A percentile compares a stretch with the other conserved stretches of the same genome.
Evolutionary conservation across 2,113 vertebrate species (phyloP).

Genomic region (Melanotaenia duboulayi): DNA sequence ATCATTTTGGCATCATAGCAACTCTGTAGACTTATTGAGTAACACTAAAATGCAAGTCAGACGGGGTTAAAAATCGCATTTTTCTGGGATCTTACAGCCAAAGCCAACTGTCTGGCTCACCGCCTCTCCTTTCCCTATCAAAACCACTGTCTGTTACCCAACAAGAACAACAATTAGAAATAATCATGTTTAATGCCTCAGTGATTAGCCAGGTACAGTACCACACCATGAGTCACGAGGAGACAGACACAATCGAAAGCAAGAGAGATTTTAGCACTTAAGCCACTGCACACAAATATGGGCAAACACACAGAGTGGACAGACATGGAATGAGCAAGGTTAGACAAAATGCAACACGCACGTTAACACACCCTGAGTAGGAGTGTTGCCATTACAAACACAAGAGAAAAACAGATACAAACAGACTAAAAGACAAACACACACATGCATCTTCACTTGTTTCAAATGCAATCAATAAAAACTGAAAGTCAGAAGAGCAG

Average conservation of each 20-base stretch:
- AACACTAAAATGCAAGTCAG: slow-evolving; percentile 37
- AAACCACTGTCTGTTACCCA: slow-evolving; percentile 62
- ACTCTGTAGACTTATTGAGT: slow-evolving; percentile 41
- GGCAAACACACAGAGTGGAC: slow-evolving; percentile 9
- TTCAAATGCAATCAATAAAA: background rate
- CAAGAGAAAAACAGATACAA: slow-evolving; percentile 16
- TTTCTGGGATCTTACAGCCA: slow-evolving; percentile 29
- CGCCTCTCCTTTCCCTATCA: slow-evolving; percentile 72
- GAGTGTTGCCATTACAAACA: slow-evolving; percentile 44
- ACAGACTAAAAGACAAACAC: slow-evolving; percentile 18
- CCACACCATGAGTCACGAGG: slow-evolving; percentile 62
- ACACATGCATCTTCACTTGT: background rate
- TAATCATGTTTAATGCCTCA: slow-evolving; percentile 63
- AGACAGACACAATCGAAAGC: slow-evolving; percentile 78
- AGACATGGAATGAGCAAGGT: slow-evolving; percentile 28
- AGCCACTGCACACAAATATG: slow-evolving; percentile 26
- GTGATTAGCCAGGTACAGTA: slow-evolving; percentile 36
- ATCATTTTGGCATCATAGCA: background rate
- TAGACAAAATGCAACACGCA: slow-evolving; percentile 39
- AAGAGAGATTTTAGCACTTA: slow-evolving; percentile 27
- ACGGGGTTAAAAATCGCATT: slow-evolving; percentile 33
- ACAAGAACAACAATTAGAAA: slow-evolving; percentile 50
- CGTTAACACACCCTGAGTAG: slow-evolving; percentile 65
- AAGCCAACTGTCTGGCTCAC: slow-evolving; percentile 50
- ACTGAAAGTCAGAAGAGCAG: background rate